Evolutionary conservation across 2,888 invertebrate genomes (phyloP), one percentile per base, ranked within the genome.

Genomic region (Apotomis betuletana): DNA sequence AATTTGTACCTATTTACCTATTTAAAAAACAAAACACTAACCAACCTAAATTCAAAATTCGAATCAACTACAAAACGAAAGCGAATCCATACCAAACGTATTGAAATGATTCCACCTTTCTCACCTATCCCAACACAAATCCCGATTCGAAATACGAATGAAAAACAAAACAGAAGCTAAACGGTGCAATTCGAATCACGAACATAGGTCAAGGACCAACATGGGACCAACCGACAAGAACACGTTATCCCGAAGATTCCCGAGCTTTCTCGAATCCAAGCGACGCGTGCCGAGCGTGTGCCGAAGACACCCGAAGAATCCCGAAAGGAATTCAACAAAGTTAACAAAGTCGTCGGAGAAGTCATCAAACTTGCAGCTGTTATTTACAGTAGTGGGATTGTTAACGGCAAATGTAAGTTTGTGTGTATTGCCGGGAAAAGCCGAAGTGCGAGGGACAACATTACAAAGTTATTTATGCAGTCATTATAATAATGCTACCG

Each of bases 131-230:
- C 6, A 41, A 41, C 44, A 46, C 44, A 60, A 60, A 41, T n/a
- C 12, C 38, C 10, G 49, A 8, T 49, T 10, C 54, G 44, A 64
- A 55, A 44, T 55, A 13, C 12, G 54, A 69, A 49, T n/a, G 49
- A 69, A 58, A 49, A 52, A 12, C 62, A 49, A 72, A 63, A 63
- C 67, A 52, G 52, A 54, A 62, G 52, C 59, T 70, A 63, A 72
- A 63, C 59, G 72, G 63, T 68, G 58, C 68, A 72, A 72, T 72
- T 68, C 68, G 58, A 72, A 58, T 63, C 72, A 72, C 72, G 72
- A 63, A 68, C 72, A 15, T 72, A 72, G 72, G 72, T 72, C 72
- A 68, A 63, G 72, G 68, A 68, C 72, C 72, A 72, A 59, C n/a
- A 68, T 63, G 59, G 72, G 68, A 68, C 72, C 72, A 72, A 59